Conservation (phyloP, 2,888 invertebrate species). For the Lymantria dispar region DNA sequence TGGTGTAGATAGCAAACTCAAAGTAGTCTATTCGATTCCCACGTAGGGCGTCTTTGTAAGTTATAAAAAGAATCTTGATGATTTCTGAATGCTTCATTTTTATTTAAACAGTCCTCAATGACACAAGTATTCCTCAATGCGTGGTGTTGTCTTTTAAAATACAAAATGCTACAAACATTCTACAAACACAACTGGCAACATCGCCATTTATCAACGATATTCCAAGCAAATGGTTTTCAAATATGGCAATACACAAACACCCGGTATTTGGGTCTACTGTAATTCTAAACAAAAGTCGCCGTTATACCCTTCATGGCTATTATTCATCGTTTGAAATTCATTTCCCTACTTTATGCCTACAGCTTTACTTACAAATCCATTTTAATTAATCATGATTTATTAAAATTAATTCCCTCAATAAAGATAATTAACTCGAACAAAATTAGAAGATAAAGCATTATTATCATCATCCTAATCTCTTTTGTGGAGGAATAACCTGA, state of each 20-base stretch:
- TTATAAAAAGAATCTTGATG: too few relatives aligned
- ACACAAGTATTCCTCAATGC: too few relatives aligned
- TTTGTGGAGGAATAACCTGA: background rate
- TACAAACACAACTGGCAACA: background rate
- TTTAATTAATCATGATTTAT: conserved; percentile 47
- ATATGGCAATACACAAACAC: background rate
- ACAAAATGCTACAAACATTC: too few relatives aligned
- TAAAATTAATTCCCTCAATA: conserved; percentile 44
- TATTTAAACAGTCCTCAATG: too few relatives aligned
- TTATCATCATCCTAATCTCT: conserved; percentile 11
- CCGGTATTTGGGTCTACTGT: background rate
- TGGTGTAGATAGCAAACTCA: too few relatives aligned
- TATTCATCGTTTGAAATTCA: conserved; percentile 6
- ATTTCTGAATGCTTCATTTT: too few relatives aligned
- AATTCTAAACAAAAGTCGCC: background rate
- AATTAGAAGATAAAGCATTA: conserved; percentile 8
- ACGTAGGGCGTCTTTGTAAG: too few relatives aligned
- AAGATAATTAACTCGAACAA: conserved; percentile 32
- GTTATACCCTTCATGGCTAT: conserved; percentile 4
- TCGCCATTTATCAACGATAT: background rate
- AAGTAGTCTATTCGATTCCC: too few relatives aligned
- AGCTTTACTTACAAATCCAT: conserved; percentile 28
- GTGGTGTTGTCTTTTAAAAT: too few relatives aligned
- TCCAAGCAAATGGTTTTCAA: background rate
- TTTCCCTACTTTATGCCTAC: conserved; percentile 10